A percentile compares a stretch with the other conserved stretches of the same genome.
phyloP scores from a whole-genome alignment of 1,140 invertebrate genomes.

The Drosophila triauraria region DNA sequence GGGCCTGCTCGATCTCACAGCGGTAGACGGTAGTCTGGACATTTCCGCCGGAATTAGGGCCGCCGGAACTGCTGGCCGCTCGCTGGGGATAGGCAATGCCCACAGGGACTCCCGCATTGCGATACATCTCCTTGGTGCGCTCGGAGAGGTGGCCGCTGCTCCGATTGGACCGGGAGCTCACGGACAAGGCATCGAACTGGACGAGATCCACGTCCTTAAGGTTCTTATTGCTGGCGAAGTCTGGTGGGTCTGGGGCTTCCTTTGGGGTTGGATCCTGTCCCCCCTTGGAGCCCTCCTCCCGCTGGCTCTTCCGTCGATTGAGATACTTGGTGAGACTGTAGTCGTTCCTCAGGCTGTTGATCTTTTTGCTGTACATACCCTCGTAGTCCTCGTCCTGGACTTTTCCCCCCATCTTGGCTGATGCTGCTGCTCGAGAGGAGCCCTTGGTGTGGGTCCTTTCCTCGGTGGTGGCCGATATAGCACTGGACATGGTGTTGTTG shows the following conservation, averaged over 20 bases:
- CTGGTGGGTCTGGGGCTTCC: slow-evolving; percentile 29
- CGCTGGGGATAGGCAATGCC: slow-evolving; percentile 81
- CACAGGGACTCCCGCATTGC: slow-evolving; percentile 79
- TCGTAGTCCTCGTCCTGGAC: slow-evolving; percentile 62
- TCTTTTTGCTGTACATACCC: slow-evolving; percentile 71
- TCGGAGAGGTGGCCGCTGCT: slow-evolving; percentile 80
- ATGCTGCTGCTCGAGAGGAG: neutral
- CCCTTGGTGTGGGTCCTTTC: slow-evolving; percentile 18
- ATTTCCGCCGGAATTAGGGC: slow-evolving; percentile 32
- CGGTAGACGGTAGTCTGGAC: slow-evolving; percentile 79
- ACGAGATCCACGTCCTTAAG: slow-evolving; percentile 69
- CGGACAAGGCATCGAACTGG: slow-evolving; percentile 77
- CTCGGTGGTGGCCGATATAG: slow-evolving; percentile 57
- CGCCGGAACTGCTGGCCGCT: slow-evolving; percentile 55
- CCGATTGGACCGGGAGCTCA: slow-evolving; percentile 79
- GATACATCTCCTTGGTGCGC: slow-evolving; percentile 82
- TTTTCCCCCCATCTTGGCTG: slow-evolving; percentile 15
- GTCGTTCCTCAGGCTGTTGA: slow-evolving; percentile 76
- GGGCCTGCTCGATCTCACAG: slow-evolving; percentile 79
- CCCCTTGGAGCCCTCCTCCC: slow-evolving; percentile 19
- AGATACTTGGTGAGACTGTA: slow-evolving; percentile 83
- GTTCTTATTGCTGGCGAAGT: slow-evolving; percentile 55
- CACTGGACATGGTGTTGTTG: slow-evolving; percentile 74
- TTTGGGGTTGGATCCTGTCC: slow-evolving; percentile 15
- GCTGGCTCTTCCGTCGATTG: slow-evolving; percentile 70